phyloP scores from a whole-genome alignment of 2,888 invertebrate species.

The Anthrax anthrax region DNA sequence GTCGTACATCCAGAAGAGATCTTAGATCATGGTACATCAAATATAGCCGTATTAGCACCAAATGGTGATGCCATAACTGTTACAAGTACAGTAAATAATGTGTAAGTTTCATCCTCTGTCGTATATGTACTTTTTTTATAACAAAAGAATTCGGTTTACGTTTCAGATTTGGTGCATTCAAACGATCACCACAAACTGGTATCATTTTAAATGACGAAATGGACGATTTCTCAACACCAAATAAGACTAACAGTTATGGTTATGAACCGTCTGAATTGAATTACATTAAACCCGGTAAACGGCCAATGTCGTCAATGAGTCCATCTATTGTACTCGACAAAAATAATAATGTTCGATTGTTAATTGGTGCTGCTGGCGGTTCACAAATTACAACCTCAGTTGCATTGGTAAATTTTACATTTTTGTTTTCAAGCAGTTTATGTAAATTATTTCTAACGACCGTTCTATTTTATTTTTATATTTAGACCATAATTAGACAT shows the following conservation, averaged over 20 bases:
- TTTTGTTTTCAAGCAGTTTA: not conserved
- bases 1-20: slow-evolving; percentile 41
- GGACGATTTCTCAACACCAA: slow-evolving; percentile 88
- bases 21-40: slow-evolving; percentile 79
- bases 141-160: no score
- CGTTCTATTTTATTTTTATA: not conserved
- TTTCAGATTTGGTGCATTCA: slow-evolving; percentile 63
- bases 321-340: slow-evolving; percentile 62
- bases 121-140: not conserved
- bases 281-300: slow-evolving; percentile 64
- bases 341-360: slow-evolving; percentile 45
- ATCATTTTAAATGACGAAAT: slow-evolving; percentile 89
- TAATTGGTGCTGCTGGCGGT: slow-evolving; percentile 81
- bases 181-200: slow-evolving; percentile 62
- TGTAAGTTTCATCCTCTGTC: slow-evolving; percentile 1
- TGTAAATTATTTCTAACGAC: not conserved
- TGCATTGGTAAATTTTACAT: slow-evolving; percentile 39
- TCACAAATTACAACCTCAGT: slow-evolving; percentile 77
- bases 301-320: slow-evolving; percentile 83
- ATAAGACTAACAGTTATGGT: slow-evolving; percentile 55
- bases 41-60: slow-evolving; percentile 67
- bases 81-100: slow-evolving; percentile 72
- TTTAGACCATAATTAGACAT: slow-evolving; percentile 49
- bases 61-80: slow-evolving; percentile 83
- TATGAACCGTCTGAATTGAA: slow-evolving; percentile 74